Evolutionary conservation across 1,140 invertebrate species (phyloP).

Genomic region (Ips nitidus): DNA sequence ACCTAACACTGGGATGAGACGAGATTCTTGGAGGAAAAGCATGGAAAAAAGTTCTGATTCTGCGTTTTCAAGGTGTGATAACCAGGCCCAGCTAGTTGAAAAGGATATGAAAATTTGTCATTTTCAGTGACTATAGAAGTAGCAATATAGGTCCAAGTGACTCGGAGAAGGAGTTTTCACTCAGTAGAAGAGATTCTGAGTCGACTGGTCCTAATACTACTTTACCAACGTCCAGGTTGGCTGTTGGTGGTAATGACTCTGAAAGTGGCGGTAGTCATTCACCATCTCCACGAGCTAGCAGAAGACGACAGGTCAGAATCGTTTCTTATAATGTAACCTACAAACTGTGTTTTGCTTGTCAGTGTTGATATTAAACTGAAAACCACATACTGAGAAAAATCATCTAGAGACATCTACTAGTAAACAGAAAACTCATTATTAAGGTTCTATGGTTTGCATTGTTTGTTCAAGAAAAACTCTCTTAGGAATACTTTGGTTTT

Average conservation of each 20-base stretch:
- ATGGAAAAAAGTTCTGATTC: conserved; percentile 90
- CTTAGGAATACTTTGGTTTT: too few species aligned
- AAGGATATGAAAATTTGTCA: too few species aligned
- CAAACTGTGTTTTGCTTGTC: too few species aligned
- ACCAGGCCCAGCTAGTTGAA: background rate
- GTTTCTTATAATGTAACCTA: conserved; percentile 17
- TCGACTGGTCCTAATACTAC: conserved; percentile 48
- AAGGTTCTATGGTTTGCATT: too few species aligned
- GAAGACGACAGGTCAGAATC: conserved; percentile 68
- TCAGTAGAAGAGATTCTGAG: conserved; percentile 68
- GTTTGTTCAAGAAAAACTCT: too few species aligned
- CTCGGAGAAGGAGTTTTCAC: conserved; percentile 75
- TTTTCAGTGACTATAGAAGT: conserved; percentile 84
- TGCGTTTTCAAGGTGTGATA: conserved; percentile 82
- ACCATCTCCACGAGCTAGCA: conserved; percentile 78
- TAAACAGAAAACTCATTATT: too few species aligned
- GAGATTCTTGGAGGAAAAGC: conserved; percentile 86
- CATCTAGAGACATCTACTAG: too few species aligned
- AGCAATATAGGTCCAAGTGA: conserved; percentile 84
- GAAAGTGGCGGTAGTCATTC: conserved; percentile 86
- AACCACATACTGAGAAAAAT: too few species aligned
- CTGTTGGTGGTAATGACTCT: conserved; percentile 73
- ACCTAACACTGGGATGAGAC: conserved; percentile 63
- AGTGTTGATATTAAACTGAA: too few species aligned
- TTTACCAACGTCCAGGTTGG: conserved; percentile 57